Conservation (phyloP, 2,888 invertebrate genomes). For the Tillus elongatus region DNA sequence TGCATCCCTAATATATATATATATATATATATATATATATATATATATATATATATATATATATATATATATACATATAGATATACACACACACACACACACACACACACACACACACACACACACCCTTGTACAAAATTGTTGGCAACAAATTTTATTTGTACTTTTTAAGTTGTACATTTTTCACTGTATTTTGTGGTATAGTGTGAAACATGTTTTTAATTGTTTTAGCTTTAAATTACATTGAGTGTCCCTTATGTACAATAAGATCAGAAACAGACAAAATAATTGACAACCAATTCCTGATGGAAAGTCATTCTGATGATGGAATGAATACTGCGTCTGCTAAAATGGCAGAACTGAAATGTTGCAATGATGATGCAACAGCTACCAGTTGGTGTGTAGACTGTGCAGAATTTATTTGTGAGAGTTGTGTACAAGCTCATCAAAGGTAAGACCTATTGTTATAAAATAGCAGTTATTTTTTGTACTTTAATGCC, state of each 20-base stretch:
- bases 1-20: too few species aligned
- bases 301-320: conserved; percentile 57
- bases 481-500: too few species aligned
- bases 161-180: too few species aligned
- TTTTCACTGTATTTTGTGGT: too few species aligned
- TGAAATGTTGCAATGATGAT: conserved; percentile 77
- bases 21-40: too few species aligned
- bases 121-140: too few species aligned
- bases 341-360: conserved; percentile 39
- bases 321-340: conserved; percentile 44
- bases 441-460: conserved; percentile 74
- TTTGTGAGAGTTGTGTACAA: conserved; percentile 83
- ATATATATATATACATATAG: too few species aligned
- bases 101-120: too few species aligned
- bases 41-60: too few species aligned
- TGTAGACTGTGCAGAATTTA: conserved; percentile 82
- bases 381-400: conserved; percentile 80
- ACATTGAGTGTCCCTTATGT: conserved; percentile 61
- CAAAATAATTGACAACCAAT: conserved; percentile 76
- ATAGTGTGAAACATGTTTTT: not conserved
- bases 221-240: conserved; percentile 22
- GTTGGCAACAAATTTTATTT: too few species aligned
- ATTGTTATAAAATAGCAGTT: too few species aligned
- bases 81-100: too few species aligned
- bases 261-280: conserved; percentile 61